Base-by-base conservation (phyloP, 2,113 vertebrate genomes). In the Ictidomys tridecemlineatus region DNA sequence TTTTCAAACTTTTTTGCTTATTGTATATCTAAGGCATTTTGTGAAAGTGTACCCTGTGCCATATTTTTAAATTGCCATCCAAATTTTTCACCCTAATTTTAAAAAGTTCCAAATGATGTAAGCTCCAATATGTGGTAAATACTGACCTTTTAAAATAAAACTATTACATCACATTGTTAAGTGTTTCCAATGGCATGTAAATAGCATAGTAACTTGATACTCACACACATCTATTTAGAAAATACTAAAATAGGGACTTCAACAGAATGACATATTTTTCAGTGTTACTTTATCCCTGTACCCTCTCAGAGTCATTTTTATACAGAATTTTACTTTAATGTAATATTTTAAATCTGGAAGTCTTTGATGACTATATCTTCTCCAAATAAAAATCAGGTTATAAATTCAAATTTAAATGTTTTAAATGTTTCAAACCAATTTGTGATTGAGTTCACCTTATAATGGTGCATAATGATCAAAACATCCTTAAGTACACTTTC, bases 71-170 rank as follows among this genome's bases (percentile, higher is more conserved):
- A 24, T 90, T 93, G 42, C 51, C 77, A 63, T 51, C 17, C 37
- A 80, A 30, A 77, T 72, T 58, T 61, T 67, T 91, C 42, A 89
- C 13, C 28, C 24, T 61, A 93, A 76, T 12, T 89, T 84, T 94
- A 76, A 96, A 65, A 94, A 85, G 18, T 91, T 95, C 42, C 48
- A 77, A 88, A 58, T 70, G 22, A 90, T 73, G 3, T 74, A 70
- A 67, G 6, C 51, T 91, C 34, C 48, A 87, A 6, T 24, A 39
- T 69, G 34, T 89, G 45, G 56, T 70, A 78, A 97, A 89, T 69
- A 86, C 30, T 30, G 4, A 26, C 69, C 77, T 94, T 95, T 92
- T 56, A 37, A 84, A 97, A 95, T 85, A 76, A 95, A 95, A 73
- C 8, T 7, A 84, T 95, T 61, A 30, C 30, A 85, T 91, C 45